A percentile compares a stretch with the other conserved stretches of the same genome.
Conservation (phyloP, 64 coral and sea anemone genomes). For the Porites australiensis region DNA sequence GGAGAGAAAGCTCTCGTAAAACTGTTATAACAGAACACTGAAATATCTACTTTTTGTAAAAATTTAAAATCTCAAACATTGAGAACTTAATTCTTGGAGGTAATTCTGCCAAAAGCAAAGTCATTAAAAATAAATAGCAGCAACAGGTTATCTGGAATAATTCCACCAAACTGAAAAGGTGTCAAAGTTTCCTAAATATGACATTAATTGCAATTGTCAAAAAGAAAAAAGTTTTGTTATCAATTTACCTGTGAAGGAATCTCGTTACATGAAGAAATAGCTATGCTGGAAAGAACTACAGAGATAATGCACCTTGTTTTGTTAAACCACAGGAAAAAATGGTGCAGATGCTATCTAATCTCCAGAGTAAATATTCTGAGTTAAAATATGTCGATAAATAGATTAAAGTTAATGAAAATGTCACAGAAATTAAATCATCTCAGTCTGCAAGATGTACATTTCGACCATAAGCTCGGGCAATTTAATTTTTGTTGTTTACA, state of each 20-base stretch:
- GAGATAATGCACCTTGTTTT: neutral
- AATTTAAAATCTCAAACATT: too few relatives aligned
- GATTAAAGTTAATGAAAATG: neutral
- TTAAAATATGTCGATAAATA: neutral
- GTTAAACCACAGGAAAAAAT: neutral
- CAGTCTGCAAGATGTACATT: neutral
- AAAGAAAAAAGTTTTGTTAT: too few relatives aligned
- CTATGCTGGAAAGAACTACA: too few relatives aligned
- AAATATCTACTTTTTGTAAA: too few relatives aligned
- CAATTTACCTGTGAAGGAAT: too few relatives aligned
- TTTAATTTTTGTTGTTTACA: neutral
- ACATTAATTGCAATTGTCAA: too few relatives aligned
- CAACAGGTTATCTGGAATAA: neutral
- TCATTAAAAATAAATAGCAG: conserved; percentile 21
- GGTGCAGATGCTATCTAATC: neutral
- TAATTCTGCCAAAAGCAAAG: neutral
- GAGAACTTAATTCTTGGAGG: neutral
- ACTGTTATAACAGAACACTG: too few relatives aligned
- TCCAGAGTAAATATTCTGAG: conserved; percentile 8
- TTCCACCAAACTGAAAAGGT: neutral
- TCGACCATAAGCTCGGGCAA: too few relatives aligned
- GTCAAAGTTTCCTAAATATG: too few relatives aligned
- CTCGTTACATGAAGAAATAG: too few relatives aligned
- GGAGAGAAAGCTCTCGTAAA: too few relatives aligned
- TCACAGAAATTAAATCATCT: neutral